Percentiles rank a stretch among this genome's conserved stretches.
These are phyloP conservation scores for Halcyon malimbica DNA, from an alignment of 2,113 vertebrate species.

Conservation along the genomic window DNA sequence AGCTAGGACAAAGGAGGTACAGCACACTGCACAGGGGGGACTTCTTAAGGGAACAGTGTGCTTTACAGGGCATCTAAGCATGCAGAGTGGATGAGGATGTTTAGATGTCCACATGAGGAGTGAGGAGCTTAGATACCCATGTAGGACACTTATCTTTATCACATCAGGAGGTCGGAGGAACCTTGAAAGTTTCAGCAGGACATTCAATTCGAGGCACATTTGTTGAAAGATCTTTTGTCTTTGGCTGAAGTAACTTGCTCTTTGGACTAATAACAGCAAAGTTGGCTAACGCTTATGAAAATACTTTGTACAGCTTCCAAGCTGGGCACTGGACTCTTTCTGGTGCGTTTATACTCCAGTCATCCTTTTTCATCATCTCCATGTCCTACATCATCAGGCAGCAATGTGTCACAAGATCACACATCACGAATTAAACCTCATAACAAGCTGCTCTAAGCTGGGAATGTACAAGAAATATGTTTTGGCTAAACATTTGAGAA, in stretches of 20 bases:
- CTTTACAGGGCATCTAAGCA: not conserved
- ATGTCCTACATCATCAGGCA: constrained; percentile 26
- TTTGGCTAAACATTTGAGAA: not conserved
- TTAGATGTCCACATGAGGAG: rapidly evolving
- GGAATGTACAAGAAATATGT: not conserved
- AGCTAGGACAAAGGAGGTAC: not conserved
- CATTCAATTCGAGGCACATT: not conserved
- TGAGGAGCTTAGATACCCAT: not conserved
- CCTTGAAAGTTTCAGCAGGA: not conserved
- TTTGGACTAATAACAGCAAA: not conserved
- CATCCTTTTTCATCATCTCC: not conserved
- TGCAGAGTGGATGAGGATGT: not conserved
- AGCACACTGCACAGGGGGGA: rapidly evolving
- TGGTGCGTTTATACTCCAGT: not conserved
- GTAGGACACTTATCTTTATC: not conserved
- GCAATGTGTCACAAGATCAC: constrained; percentile 14
- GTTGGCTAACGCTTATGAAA: not conserved
- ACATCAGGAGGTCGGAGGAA: not conserved
- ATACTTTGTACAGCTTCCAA: not conserved
- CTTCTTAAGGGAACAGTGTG: not conserved
- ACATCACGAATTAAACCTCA: not conserved
- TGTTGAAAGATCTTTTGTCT: not conserved
- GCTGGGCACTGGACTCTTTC: not conserved
- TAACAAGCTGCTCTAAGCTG: constrained; percentile 13
- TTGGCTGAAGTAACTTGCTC: not conserved